Conservation (phyloP, 1,140 invertebrate species). For the Lysiphlebus fabarum region DNA sequence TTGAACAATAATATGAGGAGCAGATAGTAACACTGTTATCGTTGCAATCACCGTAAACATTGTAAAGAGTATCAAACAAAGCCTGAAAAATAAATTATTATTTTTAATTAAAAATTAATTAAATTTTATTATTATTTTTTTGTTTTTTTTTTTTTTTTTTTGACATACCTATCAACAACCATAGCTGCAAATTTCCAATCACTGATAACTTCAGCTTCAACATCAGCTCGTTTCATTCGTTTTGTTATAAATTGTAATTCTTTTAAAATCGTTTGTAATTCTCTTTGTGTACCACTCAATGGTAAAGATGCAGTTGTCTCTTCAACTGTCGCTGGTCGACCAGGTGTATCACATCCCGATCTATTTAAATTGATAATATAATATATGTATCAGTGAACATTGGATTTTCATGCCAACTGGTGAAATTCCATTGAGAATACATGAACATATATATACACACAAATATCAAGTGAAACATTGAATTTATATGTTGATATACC, state of each 20-base stretch:
- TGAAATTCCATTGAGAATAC: too few relatives aligned
- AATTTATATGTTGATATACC: too few relatives aligned
- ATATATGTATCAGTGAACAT: slow-evolving; percentile 16
- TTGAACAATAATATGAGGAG: slow-evolving; percentile 93
- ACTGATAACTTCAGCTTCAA: slow-evolving; percentile 85
- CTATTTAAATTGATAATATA: slow-evolving; percentile 55
- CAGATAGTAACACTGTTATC: slow-evolving; percentile 86
- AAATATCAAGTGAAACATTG: too few relatives aligned
- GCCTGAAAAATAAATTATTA: slow-evolving; percentile 55
- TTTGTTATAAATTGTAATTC: slow-evolving; percentile 93
- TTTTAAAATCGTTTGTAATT: slow-evolving; percentile 80
- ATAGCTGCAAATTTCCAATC: slow-evolving; percentile 99
- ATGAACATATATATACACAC: too few relatives aligned
- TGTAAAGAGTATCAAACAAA: slow-evolving; percentile 96
- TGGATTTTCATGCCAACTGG: too few relatives aligned
- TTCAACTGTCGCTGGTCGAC: slow-evolving; percentile 57
- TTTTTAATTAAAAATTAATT: slow-evolving; percentile 1
- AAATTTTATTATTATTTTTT: neutral
- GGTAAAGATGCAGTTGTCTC: slow-evolving; percentile 57
- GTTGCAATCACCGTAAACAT: slow-evolving; percentile 95
- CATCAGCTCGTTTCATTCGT: slow-evolving; percentile 85
- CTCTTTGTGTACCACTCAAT: slow-evolving; percentile 59
- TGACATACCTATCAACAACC: slow-evolving; percentile 84
- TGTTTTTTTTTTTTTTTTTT: neutral
- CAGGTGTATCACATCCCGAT: slow-evolving; percentile 52